These are phyloP conservation scores for Leucopsar rothschildi DNA, from an alignment of 2,113 vertebrate genomes.

Conservation along the genomic window DNA sequence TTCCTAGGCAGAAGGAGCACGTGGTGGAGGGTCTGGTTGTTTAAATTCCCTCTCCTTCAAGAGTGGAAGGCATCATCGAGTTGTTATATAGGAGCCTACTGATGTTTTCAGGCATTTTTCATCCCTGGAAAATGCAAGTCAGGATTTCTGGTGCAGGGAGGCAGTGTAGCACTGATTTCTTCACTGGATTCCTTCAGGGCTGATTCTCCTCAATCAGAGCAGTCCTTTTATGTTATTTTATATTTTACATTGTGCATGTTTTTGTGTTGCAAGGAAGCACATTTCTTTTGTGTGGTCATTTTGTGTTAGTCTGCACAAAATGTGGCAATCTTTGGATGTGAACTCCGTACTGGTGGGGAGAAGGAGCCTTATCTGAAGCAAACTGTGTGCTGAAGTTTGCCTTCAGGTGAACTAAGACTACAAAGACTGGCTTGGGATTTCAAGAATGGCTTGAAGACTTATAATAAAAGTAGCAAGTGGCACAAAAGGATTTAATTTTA, in stretches of 20 bases:
- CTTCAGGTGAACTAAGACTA: not conserved
- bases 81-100: not conserved
- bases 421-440: not conserved
- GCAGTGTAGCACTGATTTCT: not conserved
- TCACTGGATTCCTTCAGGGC: not conserved
- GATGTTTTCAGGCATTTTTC: not conserved
- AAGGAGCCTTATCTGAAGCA: not conserved
- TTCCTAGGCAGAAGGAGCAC: not conserved
- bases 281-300: not conserved
- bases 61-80: not conserved
- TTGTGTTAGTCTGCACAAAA: not conserved
- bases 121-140: not conserved
- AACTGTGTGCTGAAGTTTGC: not conserved
- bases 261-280: not conserved
- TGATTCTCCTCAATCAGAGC: not conserved
- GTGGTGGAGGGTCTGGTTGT: not conserved
- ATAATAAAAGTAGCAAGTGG: not conserved
- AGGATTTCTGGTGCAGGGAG: not conserved
- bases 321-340: not conserved
- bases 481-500: constrained; percentile 19
- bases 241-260: not conserved
- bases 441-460: not conserved
- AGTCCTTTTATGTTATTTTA: not conserved
- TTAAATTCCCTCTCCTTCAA: not conserved
- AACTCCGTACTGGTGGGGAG: not conserved